Evolutionary conservation across 2,797 vertebrate genomes (phyloP).

Genomic region (Heterohyrax brucei): DNA sequence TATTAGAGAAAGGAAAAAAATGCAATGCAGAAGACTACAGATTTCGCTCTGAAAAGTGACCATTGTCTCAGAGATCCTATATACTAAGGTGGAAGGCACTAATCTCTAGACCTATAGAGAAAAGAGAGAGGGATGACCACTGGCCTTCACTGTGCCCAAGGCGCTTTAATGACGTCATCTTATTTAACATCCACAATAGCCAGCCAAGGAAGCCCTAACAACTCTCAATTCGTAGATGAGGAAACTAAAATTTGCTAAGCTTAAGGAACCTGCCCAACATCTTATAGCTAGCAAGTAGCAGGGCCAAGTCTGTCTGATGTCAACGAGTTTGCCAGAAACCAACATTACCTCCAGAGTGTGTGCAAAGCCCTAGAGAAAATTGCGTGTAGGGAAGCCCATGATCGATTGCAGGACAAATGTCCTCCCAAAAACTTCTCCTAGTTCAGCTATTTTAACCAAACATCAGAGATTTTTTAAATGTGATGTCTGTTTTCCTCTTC

Average conservation of each 20-base stretch:
- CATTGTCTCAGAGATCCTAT: neutral
- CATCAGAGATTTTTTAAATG: neutral
- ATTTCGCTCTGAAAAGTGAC: neutral
- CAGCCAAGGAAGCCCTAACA: neutral
- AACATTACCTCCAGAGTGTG: too few species aligned
- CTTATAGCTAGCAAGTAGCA: neutral
- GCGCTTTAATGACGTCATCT: neutral
- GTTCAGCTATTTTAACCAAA: neutral
- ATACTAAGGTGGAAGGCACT: too few species aligned
- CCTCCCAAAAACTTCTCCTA: neutral
- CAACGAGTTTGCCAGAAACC: neutral
- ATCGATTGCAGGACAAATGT: too few species aligned
- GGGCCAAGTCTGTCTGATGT: neutral
- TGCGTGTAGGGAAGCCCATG: fast-evolving
- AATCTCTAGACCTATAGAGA: neutral
- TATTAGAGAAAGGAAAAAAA: neutral
- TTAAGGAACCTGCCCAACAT: neutral
- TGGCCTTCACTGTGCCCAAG: fast-evolving
- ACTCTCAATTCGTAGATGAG: neutral
- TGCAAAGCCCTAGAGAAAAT: neutral
- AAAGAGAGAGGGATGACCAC: neutral
- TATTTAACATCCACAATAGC: neutral
- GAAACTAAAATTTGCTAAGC: neutral
- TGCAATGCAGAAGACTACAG: neutral
- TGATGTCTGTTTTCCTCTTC: neutral